A percentile compares a stretch with the other conserved stretches of the same genome.
Conservation (phyloP, 2,113 vertebrate genomes). For the Paradoxurus hermaphroditus region DNA sequence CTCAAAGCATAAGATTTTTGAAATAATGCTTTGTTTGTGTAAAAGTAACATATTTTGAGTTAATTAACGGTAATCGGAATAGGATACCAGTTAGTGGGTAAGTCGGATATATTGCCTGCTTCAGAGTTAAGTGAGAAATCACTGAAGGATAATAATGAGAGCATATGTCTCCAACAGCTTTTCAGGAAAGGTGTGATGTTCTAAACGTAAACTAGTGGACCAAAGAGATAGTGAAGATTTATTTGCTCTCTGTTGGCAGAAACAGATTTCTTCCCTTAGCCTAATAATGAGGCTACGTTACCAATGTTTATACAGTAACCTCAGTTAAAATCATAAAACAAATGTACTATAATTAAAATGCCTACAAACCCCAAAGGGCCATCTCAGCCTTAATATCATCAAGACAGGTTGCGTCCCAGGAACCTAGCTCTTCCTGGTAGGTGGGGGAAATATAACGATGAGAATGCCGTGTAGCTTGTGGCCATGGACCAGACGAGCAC, state of each 20-base stretch:
- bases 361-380: slow-evolving; percentile 70
- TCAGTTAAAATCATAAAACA: slow-evolving; percentile 80
- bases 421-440: slow-evolving; percentile 50
- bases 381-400: slow-evolving; percentile 73
- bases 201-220: slow-evolving; percentile 79
- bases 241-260: slow-evolving; percentile 80
- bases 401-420: slow-evolving; percentile 74
- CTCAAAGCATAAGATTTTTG: not conserved
- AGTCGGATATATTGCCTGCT: slow-evolving; percentile 74
- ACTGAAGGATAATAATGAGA: slow-evolving; percentile 79
- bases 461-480: not conserved
- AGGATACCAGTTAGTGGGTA: slow-evolving; percentile 65
- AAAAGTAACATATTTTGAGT: slow-evolving; percentile 61
- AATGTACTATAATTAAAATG: slow-evolving; percentile 75
- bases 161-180: slow-evolving; percentile 83
- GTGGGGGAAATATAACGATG: slow-evolving; percentile 56
- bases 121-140: slow-evolving; percentile 81
- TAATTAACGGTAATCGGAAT: slow-evolving; percentile 61
- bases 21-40: slow-evolving; percentile 25
- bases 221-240: slow-evolving; percentile 84
- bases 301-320: slow-evolving; percentile 83
- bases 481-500: not conserved
- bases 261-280: slow-evolving; percentile 81
- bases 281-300: slow-evolving; percentile 84
- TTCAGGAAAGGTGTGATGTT: slow-evolving; percentile 76